A percentile compares a stretch with the other conserved stretches of the same genome.
These are phyloP conservation scores for Drosophila yooni DNA, from an alignment of 2,888 invertebrate species.

Conservation along the genomic window DNA sequence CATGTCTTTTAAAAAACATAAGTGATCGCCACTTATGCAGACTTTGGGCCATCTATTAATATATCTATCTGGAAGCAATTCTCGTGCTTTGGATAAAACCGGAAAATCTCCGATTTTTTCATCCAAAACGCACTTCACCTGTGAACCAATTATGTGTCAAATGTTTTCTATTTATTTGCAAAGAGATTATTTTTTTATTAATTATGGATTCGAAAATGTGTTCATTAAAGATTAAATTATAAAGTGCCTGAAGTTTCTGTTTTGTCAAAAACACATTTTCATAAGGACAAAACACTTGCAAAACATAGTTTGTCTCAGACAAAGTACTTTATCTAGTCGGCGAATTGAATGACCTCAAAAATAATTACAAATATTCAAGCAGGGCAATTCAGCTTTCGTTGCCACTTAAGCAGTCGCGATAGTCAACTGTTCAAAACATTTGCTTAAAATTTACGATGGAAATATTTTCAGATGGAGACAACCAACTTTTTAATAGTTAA, in stretches of 20 bases:
- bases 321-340: background rate
- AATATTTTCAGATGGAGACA: slow-evolving; percentile 49
- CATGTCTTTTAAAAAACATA: background rate
- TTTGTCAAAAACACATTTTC: background rate
- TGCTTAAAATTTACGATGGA: slow-evolving; percentile 63
- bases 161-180: background rate
- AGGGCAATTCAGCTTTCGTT: slow-evolving; percentile 15
- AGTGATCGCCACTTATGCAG: background rate
- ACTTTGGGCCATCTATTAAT: background rate
- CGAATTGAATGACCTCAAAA: background rate
- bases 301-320: background rate
- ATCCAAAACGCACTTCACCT: background rate
- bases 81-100: background rate
- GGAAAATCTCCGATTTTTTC: background rate
- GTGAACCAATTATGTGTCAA: background rate
- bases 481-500: slow-evolving; percentile 71
- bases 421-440: slow-evolving; percentile 34
- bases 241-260: background rate
- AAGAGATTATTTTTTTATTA: background rate
- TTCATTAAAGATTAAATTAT: background rate
- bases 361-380: slow-evolving; percentile 7
- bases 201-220: background rate
- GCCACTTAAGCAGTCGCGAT: slow-evolving; percentile 20
- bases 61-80: background rate
- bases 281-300: background rate